Conservation (phyloP, 2,113 vertebrate genomes). For the Aphyosemion australe region DNA sequence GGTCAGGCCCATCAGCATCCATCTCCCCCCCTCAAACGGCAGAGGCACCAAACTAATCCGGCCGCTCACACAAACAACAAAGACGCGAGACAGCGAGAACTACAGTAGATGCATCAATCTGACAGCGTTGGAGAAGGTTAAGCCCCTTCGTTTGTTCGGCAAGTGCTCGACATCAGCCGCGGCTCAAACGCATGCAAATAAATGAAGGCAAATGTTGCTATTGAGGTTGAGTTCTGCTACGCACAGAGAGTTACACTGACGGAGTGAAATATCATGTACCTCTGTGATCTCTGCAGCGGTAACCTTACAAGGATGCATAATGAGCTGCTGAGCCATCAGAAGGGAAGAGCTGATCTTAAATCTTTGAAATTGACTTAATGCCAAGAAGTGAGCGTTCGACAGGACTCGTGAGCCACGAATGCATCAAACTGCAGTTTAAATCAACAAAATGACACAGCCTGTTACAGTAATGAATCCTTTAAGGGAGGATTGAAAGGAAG, state of each 20-base stretch:
- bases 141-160: conserved; percentile 54
- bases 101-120: conserved; percentile 66
- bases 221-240: conserved; percentile 1
- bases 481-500: background rate
- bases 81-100: conserved; percentile 36
- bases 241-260: conserved; percentile 5
- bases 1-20: conserved; percentile 78
- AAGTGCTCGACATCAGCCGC: conserved; percentile 24
- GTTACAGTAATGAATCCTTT: background rate
- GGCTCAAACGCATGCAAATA: conserved; percentile 31
- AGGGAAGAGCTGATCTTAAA: conserved; percentile 52
- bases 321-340: conserved; percentile 58
- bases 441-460: background rate
- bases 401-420: conserved; percentile 7
- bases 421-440: conserved; percentile 12
- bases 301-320: conserved; percentile 14
- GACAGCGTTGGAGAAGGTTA: conserved; percentile 62
- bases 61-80: conserved; percentile 55
- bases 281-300: conserved; percentile 13
- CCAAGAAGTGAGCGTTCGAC: conserved; percentile 9
- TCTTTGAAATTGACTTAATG: conserved; percentile 40
- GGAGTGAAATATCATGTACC: conserved; percentile 1
- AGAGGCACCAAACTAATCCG: conserved; percentile 55
- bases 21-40: conserved; percentile 59
- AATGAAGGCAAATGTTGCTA: conserved; percentile 13